Evolutionary conservation across 2,888 invertebrate species (phyloP).

Genomic region (Drosophila sordidula): DNA sequence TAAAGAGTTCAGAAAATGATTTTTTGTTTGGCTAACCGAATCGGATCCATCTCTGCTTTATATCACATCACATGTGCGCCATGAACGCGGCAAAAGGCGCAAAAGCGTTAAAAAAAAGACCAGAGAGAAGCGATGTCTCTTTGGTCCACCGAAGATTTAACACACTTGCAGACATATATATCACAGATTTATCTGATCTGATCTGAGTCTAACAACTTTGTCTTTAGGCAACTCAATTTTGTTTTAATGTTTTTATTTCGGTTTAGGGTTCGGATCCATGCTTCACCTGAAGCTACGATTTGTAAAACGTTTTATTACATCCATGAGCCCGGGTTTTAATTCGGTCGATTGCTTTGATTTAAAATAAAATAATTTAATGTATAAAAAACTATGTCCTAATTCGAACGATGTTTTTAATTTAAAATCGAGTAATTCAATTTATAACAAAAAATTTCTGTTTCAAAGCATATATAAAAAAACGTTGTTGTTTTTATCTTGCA

Average conservation of each 20-base stretch:
- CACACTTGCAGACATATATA: constrained; percentile 1
- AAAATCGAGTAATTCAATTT: too few relatives aligned
- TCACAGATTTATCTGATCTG: not conserved
- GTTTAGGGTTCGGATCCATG: not conserved
- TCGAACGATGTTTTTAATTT: too few relatives aligned
- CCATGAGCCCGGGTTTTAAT: too few relatives aligned
- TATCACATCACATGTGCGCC: constrained; percentile 55
- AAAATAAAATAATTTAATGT: too few relatives aligned
- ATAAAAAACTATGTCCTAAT: too few relatives aligned
- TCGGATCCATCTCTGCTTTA: constrained; percentile 56
- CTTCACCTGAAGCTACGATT: not conserved
- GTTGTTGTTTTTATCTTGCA: too few relatives aligned
- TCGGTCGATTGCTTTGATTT: too few relatives aligned
- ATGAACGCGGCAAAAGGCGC: constrained; percentile 25
- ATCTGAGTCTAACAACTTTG: not conserved
- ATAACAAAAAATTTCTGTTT: too few relatives aligned
- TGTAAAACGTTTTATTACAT: not conserved
- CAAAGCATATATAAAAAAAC: too few relatives aligned
- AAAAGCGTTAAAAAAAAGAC: constrained; percentile 40
- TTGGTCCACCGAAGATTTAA: not conserved
- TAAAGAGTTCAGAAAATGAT: constrained; percentile 75
- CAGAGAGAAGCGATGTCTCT: not conserved
- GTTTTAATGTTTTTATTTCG: not conserved
- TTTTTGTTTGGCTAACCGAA: constrained; percentile 49
- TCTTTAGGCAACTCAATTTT: not conserved